Conservation (phyloP, 92 coral and sea anemone genomes). For the Anthopleura xanthogrammica region DNA sequence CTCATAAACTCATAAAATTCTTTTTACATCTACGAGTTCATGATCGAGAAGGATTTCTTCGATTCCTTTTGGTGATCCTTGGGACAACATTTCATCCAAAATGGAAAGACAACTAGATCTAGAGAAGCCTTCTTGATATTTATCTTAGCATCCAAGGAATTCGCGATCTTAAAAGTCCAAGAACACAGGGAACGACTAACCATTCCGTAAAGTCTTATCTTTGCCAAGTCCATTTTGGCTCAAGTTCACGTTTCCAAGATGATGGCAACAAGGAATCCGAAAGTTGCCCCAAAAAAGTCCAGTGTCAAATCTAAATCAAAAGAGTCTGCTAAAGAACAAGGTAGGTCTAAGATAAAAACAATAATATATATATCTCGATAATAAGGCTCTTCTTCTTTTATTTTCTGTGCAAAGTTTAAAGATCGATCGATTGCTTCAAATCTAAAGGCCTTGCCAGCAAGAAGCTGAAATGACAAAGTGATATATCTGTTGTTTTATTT, state of each 20-base stretch:
- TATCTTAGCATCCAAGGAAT: constrained; percentile 33
- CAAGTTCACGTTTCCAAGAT: constrained; percentile 40
- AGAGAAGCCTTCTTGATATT: not conserved
- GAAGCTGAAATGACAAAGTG: too few species aligned
- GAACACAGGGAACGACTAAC: not conserved
- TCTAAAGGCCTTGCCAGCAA: not conserved
- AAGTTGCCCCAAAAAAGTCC: constrained; percentile 69
- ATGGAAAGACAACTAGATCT: not conserved
- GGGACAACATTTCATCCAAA: not conserved
- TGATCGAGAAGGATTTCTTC: not conserved
- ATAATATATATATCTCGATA: not conserved
- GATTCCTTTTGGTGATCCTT: not conserved
- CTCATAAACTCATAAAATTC: not conserved
- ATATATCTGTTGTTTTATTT: too few species aligned
- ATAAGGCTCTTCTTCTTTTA: not conserved
- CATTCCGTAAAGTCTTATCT: not conserved
- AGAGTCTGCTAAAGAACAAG: constrained; percentile 66
- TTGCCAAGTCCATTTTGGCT: constrained; percentile 17
- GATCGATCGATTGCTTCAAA: not conserved
- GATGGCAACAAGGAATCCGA: constrained; percentile 92
- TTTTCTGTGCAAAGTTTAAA: not conserved
- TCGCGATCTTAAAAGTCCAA: constrained; percentile 1
- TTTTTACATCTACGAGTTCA: not conserved
- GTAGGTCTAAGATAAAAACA: constrained; percentile 15
- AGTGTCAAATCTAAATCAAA: constrained; percentile 48